Conservation (phyloP, 1,140 invertebrate species). For the Caenorhabditis latens region DNA sequence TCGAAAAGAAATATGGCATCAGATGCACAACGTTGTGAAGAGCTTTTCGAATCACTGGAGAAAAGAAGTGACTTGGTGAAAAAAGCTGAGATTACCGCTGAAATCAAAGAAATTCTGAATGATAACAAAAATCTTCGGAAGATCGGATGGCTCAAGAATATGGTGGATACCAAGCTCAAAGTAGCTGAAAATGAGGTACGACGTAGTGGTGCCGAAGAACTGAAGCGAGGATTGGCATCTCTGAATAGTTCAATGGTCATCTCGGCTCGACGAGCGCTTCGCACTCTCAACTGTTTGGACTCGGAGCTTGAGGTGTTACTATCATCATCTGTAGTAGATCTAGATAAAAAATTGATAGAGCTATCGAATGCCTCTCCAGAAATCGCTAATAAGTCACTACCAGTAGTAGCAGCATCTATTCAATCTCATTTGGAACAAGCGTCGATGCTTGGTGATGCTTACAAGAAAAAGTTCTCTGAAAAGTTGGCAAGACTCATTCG, state of each 20-base stretch:
- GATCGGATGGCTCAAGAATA: constrained; percentile 59
- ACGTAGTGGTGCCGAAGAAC: constrained; percentile 64
- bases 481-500: constrained; percentile 64
- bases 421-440: constrained; percentile 74
- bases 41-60: constrained; percentile 58
- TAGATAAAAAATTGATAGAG: constrained; percentile 60
- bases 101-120: constrained; percentile 59
- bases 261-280: constrained; percentile 56
- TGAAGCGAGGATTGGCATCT: constrained; percentile 61
- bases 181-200: constrained; percentile 65
- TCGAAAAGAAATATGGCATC: constrained; percentile 28
- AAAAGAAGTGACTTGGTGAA: constrained; percentile 64
- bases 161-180: constrained; percentile 61
- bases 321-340: constrained; percentile 23
- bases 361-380: constrained; percentile 35
- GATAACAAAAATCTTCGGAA: constrained; percentile 52
- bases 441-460: constrained; percentile 71
- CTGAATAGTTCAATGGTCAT: constrained; percentile 64
- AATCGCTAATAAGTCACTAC: constrained; percentile 56
- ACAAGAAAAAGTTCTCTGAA: constrained; percentile 70
- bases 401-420: constrained; percentile 66
- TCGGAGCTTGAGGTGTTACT: constrained; percentile 47
- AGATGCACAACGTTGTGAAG: constrained; percentile 56
- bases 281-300: constrained; percentile 57
- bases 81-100: constrained; percentile 60